Base-by-base conservation (phyloP, 2,888 invertebrate species). In the Prosopocoilus inquinatus region DNA sequence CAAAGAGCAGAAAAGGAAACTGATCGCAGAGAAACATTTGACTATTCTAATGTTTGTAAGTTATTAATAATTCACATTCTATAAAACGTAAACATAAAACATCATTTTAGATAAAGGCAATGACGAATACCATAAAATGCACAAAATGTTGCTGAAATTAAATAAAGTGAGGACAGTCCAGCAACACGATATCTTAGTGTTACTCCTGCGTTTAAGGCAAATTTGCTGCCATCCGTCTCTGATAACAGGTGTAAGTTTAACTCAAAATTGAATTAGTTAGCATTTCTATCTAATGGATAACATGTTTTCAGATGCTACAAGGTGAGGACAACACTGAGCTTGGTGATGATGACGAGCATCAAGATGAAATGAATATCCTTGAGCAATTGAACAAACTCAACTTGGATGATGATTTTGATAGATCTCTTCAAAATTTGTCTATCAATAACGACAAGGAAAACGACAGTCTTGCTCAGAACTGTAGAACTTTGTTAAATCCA, bases 201-300 rank as follows among this genome's bases (percentile, higher is more conserved):
- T 96, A 1, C 73, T 97, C 9, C 76, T 96, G 52, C 83, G 96
- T 9, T 77, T 97, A 55, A 82, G 96, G 1, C 96, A 98, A 73
- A 86, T 92, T 56, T 93, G 93, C 71, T 91, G 92, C 70, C 96
- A 96, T 79, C 90, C 95, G 28, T 87, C 88, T 0, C 81, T 97
- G 11, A 90, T 95, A 64, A 83, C 84, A 66, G 73, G 82, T 55
- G 85, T 86, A 74, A 75, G 78, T 74, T 36, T 15, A 32, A 45
- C 36, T 57, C 9, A 12, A 13, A 15, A 32, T 34, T 38, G 43
- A 34, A 36, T 52, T 34, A 33, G n/a, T 9, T 20, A 3, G 7
- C 4, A 28, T 28, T 45, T 36, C 11, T 28, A 28, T 36, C 11
- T 28, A 28, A 28, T 28, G 20, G 20, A 32, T 33, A 11, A 13